Percentiles rank a stretch among this genome's conserved stretches.
Conservation (phyloP, 1,140 invertebrate species). For the Musca vetustissima region DNA sequence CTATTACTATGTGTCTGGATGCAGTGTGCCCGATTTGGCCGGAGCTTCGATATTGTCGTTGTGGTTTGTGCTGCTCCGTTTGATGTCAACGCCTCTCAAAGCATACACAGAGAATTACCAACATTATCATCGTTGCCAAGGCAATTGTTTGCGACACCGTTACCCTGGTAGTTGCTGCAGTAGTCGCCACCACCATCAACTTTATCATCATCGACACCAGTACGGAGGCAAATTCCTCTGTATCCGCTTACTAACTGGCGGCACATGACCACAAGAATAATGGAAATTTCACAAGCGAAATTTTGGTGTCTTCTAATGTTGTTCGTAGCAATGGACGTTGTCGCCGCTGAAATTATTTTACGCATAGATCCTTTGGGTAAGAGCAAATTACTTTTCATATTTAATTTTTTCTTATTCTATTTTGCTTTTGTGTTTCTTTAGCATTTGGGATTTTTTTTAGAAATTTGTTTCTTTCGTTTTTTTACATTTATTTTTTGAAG, state of each 20-base stretch:
- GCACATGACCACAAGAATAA: conserved; percentile 30
- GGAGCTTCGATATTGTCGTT: background rate
- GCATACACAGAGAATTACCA: background rate
- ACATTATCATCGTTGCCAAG: background rate
- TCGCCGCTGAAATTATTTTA: conserved; percentile 45
- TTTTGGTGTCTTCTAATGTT: conserved; percentile 35
- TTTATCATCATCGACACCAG: background rate
- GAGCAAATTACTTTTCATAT: conserved; percentile 23
- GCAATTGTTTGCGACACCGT: no score
- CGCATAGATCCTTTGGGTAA: conserved; percentile 53
- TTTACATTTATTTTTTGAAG: background rate
- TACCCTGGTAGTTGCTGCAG: no score
- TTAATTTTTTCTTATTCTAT: background rate
- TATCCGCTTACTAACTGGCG: conserved; percentile 19
- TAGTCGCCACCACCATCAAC: background rate
- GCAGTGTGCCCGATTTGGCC: no score
- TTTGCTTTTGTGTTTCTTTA: background rate
- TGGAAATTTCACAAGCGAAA: conserved; percentile 41
- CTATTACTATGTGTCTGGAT: conserved; percentile 4
- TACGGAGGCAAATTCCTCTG: conserved; percentile 9
- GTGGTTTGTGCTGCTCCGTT: conserved; percentile 7
- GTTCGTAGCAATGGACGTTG: conserved; percentile 37
- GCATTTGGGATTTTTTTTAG: conserved; percentile 8
- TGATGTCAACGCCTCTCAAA: background rate
- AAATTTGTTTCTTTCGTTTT: conserved; percentile 2